Evolutionary conservation across 2,888 invertebrate genomes (phyloP), one percentile per base, ranked within the genome.

Genomic region (Andrena minutula): DNA sequence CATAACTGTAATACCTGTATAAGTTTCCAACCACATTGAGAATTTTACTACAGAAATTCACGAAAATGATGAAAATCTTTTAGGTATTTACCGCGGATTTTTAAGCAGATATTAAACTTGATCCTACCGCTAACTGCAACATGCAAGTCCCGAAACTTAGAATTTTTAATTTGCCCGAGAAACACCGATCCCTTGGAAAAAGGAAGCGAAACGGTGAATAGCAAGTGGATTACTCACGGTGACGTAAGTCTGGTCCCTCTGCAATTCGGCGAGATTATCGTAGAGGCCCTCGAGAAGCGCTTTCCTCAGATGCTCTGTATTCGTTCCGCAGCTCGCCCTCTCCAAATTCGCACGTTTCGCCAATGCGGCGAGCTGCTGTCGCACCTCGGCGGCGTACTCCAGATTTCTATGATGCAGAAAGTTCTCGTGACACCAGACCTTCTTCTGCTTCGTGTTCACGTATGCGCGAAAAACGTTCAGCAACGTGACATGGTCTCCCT

Each of bases 401-500:
- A 99, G 95, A 94, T 98, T 98, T 86, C 98, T 95, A 82, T 95
- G 95, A 92, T 98, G 97, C 68, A 99, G 94, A 92, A 96, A 98
- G 94, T 99, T 98, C 88, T 98, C 98, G 91, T 96, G 96, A 92
- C 99, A 99, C 98, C 98, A 99, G 93, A 86, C 95, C 94, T 96
- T 97, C 90, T 96, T 96, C 83, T 96, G 95, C 3, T 96, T 96
- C 0, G 96, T 95, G 91, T 96, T 96, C 88, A 95, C 96, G 94
- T 96, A 99, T 4, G 96, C 97, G 90, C 96, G 96, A 93, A 96
- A 99, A 51, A 99, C 97, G 93, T 99, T 99, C 16, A 99, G 95
- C 72, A 98, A 94, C 1, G 98, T 99, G 60, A 99, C 95, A 92
- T 98, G 98, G 94, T 99, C 99, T 12, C 99, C 99, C 86, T 97